Evolutionary conservation across 2,888 invertebrate genomes (phyloP).

Genomic region (Synergus japonicus): DNA sequence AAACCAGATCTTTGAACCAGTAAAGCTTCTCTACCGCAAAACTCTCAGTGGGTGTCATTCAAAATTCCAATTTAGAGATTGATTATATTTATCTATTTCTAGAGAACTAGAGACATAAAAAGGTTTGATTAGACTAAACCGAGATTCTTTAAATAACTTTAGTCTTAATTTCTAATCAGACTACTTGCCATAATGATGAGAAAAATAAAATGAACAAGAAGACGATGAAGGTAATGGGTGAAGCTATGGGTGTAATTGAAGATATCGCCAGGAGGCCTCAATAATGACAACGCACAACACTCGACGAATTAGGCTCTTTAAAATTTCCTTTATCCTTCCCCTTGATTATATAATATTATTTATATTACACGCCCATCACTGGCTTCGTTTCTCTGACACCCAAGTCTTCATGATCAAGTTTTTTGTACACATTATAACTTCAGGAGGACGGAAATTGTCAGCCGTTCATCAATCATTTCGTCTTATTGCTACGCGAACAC

Average conservation of each 20-base stretch:
- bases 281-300: not conserved
- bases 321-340: too few species aligned
- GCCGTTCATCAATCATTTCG: constrained; percentile 18
- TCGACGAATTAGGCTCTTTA: too few species aligned
- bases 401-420: not conserved
- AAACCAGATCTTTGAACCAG: too few species aligned
- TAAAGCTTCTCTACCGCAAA: too few species aligned
- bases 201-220: too few species aligned
- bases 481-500: not conserved
- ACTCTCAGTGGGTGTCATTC: too few species aligned
- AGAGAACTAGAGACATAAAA: too few species aligned
- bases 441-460: constrained; percentile 17
- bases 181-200: too few species aligned
- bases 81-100: too few species aligned
- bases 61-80: too few species aligned
- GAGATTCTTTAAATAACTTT: not conserved
- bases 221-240: too few species aligned
- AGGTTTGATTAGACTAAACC: too few species aligned
- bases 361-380: constrained; percentile 11
- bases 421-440: constrained; percentile 3
- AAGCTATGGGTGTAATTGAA: not conserved
- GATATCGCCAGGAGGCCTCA: not conserved
- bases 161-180: not conserved
- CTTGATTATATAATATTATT: constrained; percentile 35
- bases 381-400: constrained; percentile 17